phyloP scores from a whole-genome alignment of 1,140 invertebrate genomes.

The Saccostrea echinata region DNA sequence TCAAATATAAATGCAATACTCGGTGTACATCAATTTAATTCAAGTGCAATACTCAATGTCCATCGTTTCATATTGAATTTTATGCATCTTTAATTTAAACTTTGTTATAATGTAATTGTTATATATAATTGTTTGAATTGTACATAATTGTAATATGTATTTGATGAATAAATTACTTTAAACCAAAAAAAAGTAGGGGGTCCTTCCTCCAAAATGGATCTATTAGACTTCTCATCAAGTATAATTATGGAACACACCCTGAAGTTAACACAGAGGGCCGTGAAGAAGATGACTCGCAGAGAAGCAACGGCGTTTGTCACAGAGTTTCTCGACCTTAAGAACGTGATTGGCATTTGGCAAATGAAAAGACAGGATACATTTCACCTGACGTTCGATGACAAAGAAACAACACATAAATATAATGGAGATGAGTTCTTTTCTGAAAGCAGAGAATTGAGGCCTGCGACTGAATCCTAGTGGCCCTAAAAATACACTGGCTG shows the following conservation, averaged over 20 bases:
- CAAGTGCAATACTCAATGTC: too few relatives aligned
- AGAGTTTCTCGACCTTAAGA: neutral
- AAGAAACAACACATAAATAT: neutral
- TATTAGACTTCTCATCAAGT: too few relatives aligned
- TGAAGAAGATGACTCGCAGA: neutral
- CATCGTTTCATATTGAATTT: too few relatives aligned
- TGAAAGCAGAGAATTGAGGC: neutral
- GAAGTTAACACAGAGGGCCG: neutral
- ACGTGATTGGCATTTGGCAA: neutral
- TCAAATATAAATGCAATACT: too few relatives aligned
- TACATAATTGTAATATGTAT: too few relatives aligned
- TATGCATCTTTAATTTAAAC: too few relatives aligned
- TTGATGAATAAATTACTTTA: too few relatives aligned
- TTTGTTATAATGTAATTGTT: too few relatives aligned
- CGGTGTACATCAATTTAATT: too few relatives aligned
- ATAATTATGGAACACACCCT: neutral
- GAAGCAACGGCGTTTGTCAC: neutral
- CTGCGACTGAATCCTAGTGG: neutral
- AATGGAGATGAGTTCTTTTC: neutral
- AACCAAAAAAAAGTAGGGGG: too few relatives aligned
- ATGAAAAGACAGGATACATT: neutral
- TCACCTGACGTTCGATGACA: neutral
- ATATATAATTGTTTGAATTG: too few relatives aligned
- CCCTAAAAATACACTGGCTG: neutral
- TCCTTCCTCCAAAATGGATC: too few relatives aligned